Conservation (phyloP, 2,113 vertebrate genomes). For the Psephotus haematonotus region DNA sequence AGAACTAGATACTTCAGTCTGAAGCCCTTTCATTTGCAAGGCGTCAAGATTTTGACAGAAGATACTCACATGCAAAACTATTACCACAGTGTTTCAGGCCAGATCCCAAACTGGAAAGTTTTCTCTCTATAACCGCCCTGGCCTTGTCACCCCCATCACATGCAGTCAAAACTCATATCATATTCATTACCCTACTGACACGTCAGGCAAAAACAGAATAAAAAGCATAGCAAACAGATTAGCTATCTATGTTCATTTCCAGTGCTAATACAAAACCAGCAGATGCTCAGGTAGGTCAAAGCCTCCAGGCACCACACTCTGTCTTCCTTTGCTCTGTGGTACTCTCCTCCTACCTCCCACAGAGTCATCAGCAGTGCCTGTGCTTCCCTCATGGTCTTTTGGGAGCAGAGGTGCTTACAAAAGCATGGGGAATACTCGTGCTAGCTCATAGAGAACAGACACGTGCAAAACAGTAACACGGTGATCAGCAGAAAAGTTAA, state of each 20-base stretch:
- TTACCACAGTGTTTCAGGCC: neutral
- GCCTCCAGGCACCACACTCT: neutral
- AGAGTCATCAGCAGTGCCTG: neutral
- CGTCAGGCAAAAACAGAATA: neutral
- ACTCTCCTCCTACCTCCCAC: neutral
- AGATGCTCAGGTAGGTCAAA: neutral
- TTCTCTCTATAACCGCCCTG: neutral
- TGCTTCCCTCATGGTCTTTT: neutral
- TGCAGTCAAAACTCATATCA: neutral
- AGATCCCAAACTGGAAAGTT: neutral
- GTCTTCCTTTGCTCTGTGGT: neutral
- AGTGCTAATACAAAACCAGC: neutral
- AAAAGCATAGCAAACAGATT: neutral
- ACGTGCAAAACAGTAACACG: neutral
- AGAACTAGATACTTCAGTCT: neutral
- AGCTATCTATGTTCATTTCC: neutral
- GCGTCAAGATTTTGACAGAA: neutral
- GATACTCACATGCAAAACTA: neutral
- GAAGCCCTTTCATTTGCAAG: slow-evolving; percentile 4
- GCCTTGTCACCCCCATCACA: neutral
- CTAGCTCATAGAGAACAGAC: neutral
- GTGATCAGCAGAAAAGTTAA: too few species aligned
- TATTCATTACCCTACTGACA: neutral
- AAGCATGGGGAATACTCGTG: fast-evolving
- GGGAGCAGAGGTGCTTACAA: neutral